phyloP scores from a whole-genome alignment of 2,888 invertebrate genomes.

The Masnerella sp. region DNA sequence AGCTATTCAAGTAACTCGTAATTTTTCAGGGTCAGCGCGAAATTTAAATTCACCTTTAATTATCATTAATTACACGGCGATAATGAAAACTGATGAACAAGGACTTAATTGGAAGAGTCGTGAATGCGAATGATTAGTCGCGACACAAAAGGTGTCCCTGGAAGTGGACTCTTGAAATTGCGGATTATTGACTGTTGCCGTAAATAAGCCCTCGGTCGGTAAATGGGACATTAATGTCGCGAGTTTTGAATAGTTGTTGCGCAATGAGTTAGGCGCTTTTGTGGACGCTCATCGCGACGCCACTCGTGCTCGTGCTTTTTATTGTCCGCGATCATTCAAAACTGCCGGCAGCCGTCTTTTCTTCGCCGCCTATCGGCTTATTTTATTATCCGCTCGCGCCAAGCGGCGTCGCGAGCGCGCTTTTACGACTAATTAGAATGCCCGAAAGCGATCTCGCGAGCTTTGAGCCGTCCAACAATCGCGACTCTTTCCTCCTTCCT shows the following conservation, averaged over 20 bases:
- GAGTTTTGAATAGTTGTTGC: constrained; percentile 11
- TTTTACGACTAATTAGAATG: constrained; percentile 38
- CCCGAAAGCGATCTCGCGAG: constrained; percentile 26
- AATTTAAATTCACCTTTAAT: too few relatives aligned
- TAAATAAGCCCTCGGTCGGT: constrained; percentile 20
- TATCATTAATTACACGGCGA: too few relatives aligned
- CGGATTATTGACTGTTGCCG: constrained; percentile 23
- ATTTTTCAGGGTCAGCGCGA: too few relatives aligned
- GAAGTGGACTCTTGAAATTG: constrained; percentile 1
- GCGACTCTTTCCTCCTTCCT: neutral
- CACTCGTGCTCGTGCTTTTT: constrained; percentile 15
- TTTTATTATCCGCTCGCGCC: constrained; percentile 7
- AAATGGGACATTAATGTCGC: constrained; percentile 27
- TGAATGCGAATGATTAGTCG: too few relatives aligned
- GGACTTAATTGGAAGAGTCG: too few relatives aligned
- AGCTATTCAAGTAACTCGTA: too few relatives aligned
- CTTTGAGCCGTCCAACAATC: constrained; percentile 5
- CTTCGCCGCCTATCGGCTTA: neutral
- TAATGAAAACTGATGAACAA: too few relatives aligned
- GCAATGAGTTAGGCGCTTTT: constrained; percentile 12
- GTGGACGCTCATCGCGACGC: neutral
- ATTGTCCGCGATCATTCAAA: constrained; percentile 18
- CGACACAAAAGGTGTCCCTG: constrained; percentile 12
- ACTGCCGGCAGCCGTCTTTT: neutral
- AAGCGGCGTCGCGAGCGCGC: constrained; percentile 2